Base-by-base conservation (phyloP, 2,113 vertebrate species). In the Paedocypris sp. region DNA sequence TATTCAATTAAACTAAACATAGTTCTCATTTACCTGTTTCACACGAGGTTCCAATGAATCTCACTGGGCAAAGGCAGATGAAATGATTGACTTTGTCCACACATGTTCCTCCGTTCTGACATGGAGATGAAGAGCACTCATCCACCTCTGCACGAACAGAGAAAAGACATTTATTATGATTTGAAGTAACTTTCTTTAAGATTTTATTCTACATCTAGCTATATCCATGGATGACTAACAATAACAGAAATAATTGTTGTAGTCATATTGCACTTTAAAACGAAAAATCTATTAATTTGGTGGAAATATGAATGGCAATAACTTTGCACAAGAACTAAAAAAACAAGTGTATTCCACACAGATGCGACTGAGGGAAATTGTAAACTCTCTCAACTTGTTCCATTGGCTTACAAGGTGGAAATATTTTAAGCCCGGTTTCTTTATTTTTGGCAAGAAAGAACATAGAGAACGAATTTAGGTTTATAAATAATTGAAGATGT, bases 41-140 rank as follows among this genome's bases (percentile, higher is more conserved):
- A 79, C 86, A 88, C 22, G 73, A 66, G 46, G 47, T 46, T 20
- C 86, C 86, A 1, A 73, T 82, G 74, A 77, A 87, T 47, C 83
- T 83, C 25, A 69, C 46, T 47, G 67, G 73, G 68, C 86, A 88
- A 3, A 68, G 71, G 66, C 86, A 88, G 64, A 53, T 60, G 65
- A 85, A 86, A 52, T 70, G 62, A 52, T 82, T 82, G 33, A 80
- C 67, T 67, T 58, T 67, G 75, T 88, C 83, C 36, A 57, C 58
- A 72, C 86, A 88, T 4, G 75, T 77, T 9, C 82, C 86, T 72
- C 78, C 79, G 1, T 85, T 86, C 74, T 82, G 80, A 71, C 86
- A 88, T 2, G 84, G 83, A 39, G 60, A 13, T 5, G 81, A 82
- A 31, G 71, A 72, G 53, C 86, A 88, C 68, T 88, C 86, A 36